A percentile compares a stretch with the other conserved stretches of the same genome.
Conservation (phyloP, 2,888 invertebrate species). For the Lasius fuliginosus region DNA sequence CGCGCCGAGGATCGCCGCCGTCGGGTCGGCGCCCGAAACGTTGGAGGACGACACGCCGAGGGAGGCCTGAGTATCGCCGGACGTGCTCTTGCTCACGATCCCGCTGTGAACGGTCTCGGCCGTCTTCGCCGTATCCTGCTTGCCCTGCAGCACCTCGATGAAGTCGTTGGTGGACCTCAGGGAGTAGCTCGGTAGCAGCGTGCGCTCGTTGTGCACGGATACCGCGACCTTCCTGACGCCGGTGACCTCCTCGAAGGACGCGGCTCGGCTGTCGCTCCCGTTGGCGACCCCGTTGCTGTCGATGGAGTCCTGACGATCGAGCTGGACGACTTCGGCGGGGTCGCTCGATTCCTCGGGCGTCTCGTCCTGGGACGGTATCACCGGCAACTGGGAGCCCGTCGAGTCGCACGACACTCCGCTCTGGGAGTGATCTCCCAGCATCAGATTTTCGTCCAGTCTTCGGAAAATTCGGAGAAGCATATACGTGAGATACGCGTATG, state of each 20-base stretch:
- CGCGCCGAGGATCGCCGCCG: conserved; percentile 87
- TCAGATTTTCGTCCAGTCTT: conserved; percentile 90
- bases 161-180: conserved; percentile 77
- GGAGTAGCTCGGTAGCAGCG: conserved; percentile 78
- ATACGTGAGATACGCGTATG: not conserved
- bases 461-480: conserved; percentile 20
- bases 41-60: conserved; percentile 64
- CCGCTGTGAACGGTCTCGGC: conserved; percentile 69
- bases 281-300: conserved; percentile 37
- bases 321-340: conserved; percentile 39
- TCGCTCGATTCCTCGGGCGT: conserved; percentile 63
- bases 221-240: conserved; percentile 78
- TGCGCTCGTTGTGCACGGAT: conserved; percentile 82
- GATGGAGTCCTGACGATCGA: conserved; percentile 63
- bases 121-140: conserved; percentile 45
- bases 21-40: conserved; percentile 87
- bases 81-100: conserved; percentile 86
- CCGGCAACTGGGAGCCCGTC: not conserved
- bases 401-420: conserved; percentile 54
- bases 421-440: conserved; percentile 83
- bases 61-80: conserved; percentile 86
- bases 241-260: conserved; percentile 63
- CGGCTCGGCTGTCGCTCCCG: not conserved
- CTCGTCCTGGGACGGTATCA: conserved; percentile 26
- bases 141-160: conserved; percentile 37